Conservation (phyloP, 2,797 vertebrate genomes). For the Leuciscus waleckii region DNA sequence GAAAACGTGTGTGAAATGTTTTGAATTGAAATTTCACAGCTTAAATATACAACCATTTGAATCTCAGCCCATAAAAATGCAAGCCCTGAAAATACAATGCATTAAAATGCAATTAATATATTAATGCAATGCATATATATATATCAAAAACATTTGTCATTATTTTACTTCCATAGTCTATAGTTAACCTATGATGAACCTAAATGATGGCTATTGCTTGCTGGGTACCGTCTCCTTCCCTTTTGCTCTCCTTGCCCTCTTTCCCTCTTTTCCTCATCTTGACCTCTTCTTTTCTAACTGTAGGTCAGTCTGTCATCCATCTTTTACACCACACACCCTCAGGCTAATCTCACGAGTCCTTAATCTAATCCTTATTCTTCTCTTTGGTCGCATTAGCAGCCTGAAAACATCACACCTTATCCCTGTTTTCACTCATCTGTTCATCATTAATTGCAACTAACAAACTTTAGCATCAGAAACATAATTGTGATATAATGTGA, state of each 20-base stretch:
- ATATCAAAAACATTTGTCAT: too few species aligned
- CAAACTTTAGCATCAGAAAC: slow-evolving; percentile 2
- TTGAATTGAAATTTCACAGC: too few species aligned
- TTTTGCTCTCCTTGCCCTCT: background rate
- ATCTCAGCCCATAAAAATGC: too few species aligned
- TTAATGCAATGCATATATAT: too few species aligned
- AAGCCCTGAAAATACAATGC: too few species aligned
- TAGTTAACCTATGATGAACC: too few species aligned
- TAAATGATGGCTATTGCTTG: too few species aligned
- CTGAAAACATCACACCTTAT: slow-evolving; percentile 9
- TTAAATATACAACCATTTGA: too few species aligned
- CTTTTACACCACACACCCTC: slow-evolving; percentile 75
- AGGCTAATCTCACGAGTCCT: slow-evolving; percentile 83
- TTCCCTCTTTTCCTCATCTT: background rate
- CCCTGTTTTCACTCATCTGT: slow-evolving; percentile 55
- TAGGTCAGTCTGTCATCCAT: slow-evolving; percentile 66
- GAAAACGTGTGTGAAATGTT: too few species aligned
- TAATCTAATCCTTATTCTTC: slow-evolving; percentile 74
- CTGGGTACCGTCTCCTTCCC: background rate
- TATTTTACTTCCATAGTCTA: too few species aligned
- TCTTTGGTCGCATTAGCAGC: slow-evolving; percentile 8
- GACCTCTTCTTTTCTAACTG: slow-evolving; percentile 37
- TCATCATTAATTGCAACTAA: slow-evolving; percentile 5
- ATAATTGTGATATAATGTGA: background rate
- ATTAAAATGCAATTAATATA: too few species aligned